These are phyloP conservation scores for Disparrhopalites patrizii DNA, from an alignment of 2,888 invertebrate species.

Conservation along the genomic window DNA sequence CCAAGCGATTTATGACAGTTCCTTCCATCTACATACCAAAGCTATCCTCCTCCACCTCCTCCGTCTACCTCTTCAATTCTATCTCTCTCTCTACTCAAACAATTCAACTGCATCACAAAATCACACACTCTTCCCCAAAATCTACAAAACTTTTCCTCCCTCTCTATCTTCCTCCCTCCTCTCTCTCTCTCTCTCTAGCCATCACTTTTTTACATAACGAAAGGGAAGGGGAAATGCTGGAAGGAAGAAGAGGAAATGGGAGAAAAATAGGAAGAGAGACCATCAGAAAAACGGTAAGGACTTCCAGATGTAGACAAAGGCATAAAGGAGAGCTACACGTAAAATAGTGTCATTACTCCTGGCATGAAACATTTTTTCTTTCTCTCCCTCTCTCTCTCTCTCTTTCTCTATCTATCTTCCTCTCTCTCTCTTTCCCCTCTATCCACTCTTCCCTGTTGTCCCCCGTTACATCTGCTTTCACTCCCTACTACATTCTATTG, in stretches of 20 bases:
- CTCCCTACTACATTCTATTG: neutral
- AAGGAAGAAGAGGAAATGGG: too few relatives aligned
- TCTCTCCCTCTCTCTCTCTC: conserved; percentile 21
- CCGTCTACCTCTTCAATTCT: conserved; percentile 3
- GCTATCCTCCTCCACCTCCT: neutral
- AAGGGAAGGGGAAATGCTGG: too few relatives aligned
- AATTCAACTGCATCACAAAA: conserved; percentile 30
- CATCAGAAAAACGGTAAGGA: neutral
- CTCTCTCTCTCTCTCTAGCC: conserved; percentile 6
- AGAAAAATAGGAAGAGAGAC: too few relatives aligned
- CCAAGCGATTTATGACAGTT: conserved; percentile 42
- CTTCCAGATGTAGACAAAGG: neutral
- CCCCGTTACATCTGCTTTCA: neutral
- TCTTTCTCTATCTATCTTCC: conserved; percentile 10
- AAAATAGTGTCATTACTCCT: neutral
- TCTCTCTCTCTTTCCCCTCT: too few relatives aligned
- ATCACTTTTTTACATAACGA: too few relatives aligned
- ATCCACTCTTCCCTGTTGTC: too few relatives aligned
- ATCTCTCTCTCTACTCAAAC: neutral
- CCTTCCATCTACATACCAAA: conserved; percentile 15
- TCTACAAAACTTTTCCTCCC: neutral
- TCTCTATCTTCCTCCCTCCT: neutral
- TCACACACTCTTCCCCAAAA: conserved; percentile 31
- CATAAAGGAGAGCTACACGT: neutral
- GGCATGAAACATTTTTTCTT: conserved; percentile 1